Percentiles rank a stretch among this genome's conserved stretches.
Evolutionary conservation across 2,797 vertebrate genomes (phyloP).

Genomic region (Chanos chanos): DNA sequence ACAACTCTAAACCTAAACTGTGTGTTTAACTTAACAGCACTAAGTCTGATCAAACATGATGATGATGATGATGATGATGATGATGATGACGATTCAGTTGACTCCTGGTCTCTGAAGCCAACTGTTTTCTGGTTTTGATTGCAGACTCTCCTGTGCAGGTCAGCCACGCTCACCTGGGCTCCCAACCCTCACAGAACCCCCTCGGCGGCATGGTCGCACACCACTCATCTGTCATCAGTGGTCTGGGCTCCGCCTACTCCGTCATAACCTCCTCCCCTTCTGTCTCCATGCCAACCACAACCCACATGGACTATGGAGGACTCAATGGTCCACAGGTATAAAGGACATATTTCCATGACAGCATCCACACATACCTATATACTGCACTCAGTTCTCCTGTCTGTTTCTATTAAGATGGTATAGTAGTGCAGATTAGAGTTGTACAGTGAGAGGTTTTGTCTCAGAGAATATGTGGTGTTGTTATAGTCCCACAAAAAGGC

Average conservation of each 20-base stretch:
- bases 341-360: conserved; percentile 20
- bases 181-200: conserved; percentile 58
- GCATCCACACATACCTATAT: too few species aligned
- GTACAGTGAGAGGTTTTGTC: too few species aligned
- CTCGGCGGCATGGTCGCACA: conserved; percentile 54
- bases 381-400: too few species aligned
- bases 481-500: too few species aligned
- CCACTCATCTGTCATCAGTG: conserved; percentile 82
- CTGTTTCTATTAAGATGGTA: too few species aligned
- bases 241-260: conserved; percentile 80
- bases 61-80: too few species aligned
- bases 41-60: too few species aligned
- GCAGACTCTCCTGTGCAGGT: conserved; percentile 73
- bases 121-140: neutral
- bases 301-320: conserved; percentile 76
- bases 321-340: conserved; percentile 83
- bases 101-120: neutral
- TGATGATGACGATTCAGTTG: too few species aligned
- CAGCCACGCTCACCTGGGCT: conserved; percentile 63
- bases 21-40: too few species aligned
- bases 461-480: too few species aligned
- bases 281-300: conserved; percentile 73
- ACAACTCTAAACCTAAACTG: too few species aligned
- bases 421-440: too few species aligned
- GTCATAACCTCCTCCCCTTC: conserved; percentile 81